phyloP scores from a whole-genome alignment of 2,113 vertebrate genomes.

The Todiramphus chloris region DNA sequence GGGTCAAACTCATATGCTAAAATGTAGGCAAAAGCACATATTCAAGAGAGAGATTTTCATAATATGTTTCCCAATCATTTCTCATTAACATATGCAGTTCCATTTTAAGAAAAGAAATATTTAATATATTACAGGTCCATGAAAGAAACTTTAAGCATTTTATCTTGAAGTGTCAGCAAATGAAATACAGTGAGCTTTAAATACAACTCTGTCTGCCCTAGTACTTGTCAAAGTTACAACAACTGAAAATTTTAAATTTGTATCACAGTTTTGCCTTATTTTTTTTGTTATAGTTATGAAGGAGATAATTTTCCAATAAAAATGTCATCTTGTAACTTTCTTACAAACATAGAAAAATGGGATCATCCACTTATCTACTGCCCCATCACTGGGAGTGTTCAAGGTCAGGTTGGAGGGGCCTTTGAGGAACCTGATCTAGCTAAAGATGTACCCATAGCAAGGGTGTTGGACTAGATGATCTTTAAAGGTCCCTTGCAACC shows the following conservation, averaged over 20 bases:
- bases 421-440: background rate
- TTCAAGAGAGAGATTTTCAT: background rate
- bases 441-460: background rate
- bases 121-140: background rate
- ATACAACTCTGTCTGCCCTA: background rate
- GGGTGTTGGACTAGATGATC: background rate
- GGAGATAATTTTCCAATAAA: background rate
- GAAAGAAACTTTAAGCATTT: background rate
- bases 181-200: background rate
- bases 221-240: background rate
- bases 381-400: background rate
- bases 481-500: background rate
- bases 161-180: background rate
- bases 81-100: background rate
- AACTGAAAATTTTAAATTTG: background rate
- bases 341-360: background rate
- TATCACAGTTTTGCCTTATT: background rate
- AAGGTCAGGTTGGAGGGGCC: background rate
- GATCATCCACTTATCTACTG: background rate
- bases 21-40: background rate
- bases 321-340: background rate
- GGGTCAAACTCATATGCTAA: background rate
- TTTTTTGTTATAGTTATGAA: background rate
- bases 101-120: background rate
- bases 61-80: background rate